phyloP scores from a whole-genome alignment of 2,113 vertebrate species.

The Lipophrys pholis region DNA sequence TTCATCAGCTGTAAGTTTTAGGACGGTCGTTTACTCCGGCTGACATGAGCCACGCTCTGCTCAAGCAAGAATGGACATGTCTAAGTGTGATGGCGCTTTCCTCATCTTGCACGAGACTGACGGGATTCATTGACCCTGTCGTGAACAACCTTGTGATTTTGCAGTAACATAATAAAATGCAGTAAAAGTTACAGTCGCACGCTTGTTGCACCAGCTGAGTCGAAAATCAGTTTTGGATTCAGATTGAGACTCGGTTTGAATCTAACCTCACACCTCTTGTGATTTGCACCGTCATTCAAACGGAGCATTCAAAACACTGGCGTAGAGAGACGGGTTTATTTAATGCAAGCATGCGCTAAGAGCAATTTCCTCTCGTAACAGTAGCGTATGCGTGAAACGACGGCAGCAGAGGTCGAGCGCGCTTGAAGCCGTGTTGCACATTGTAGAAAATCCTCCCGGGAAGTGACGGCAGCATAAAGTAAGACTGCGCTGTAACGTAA shows the following conservation, averaged over 20 bases:
- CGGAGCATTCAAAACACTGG: no score
- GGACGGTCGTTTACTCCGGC: conserved; percentile 18
- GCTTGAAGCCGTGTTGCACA: background rate
- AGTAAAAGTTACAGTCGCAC: background rate
- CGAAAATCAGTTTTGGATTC: background rate
- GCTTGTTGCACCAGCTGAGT: background rate
- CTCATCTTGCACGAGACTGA: background rate
- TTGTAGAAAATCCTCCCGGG: background rate
- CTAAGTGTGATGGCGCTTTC: background rate
- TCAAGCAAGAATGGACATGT: background rate
- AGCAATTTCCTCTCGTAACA: background rate
- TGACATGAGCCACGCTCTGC: conserved; percentile 7
- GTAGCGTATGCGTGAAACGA: background rate
- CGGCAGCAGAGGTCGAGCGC: background rate
- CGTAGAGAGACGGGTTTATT: no score
- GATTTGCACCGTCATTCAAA: background rate
- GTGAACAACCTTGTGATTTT: background rate
- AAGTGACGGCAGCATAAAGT: background rate
- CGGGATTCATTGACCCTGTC: background rate
- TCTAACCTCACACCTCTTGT: background rate
- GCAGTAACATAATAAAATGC: background rate
- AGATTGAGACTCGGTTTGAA: background rate
- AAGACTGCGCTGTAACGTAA: background rate
- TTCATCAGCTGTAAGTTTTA: conserved; percentile 86
- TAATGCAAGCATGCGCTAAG: no score